A percentile compares a stretch with the other conserved stretches of the same genome.
Conservation (phyloP, 2,888 invertebrate species). For the Tetramorium bicarinatum region DNA sequence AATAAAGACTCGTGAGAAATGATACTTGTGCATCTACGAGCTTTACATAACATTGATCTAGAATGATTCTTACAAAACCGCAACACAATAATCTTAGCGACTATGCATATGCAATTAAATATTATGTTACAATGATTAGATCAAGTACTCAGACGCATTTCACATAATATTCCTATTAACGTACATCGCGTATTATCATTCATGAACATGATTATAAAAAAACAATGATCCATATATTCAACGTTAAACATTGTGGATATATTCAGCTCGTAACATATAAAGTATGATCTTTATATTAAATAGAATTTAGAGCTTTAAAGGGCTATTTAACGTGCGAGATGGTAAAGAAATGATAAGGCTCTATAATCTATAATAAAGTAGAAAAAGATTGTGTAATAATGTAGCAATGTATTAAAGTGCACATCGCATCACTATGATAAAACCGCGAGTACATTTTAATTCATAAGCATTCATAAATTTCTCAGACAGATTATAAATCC, state of each 20-base stretch:
- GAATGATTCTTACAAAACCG: conserved; percentile 26
- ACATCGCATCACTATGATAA: background rate
- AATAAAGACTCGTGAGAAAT: conserved; percentile 52
- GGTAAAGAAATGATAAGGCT: background rate
- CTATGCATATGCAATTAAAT: conserved; percentile 41
- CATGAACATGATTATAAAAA: conserved; percentile 18
- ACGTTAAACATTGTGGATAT: background rate
- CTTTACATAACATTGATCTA: conserved; percentile 63
- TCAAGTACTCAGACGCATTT: conserved; percentile 7
- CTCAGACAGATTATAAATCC: conserved; percentile 2
- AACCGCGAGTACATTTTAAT: background rate
- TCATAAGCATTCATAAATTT: conserved; percentile 11
- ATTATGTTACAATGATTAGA: conserved; percentile 35
- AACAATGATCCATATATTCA: conserved; percentile 8
- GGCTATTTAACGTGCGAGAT: background rate
- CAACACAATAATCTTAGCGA: conserved; percentile 36
- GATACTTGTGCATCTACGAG: conserved; percentile 58
- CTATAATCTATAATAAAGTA: background rate
- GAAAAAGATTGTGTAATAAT: conserved; percentile 3
- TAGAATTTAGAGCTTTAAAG: background rate
- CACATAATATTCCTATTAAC: conserved; percentile 28
- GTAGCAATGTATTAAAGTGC: background rate
- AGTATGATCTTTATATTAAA: background rate
- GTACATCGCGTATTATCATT: conserved; percentile 26
- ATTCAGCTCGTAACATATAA: background rate